phyloP scores from a whole-genome alignment of 2,113 vertebrate species.

The Camelus bactrianus region DNA sequence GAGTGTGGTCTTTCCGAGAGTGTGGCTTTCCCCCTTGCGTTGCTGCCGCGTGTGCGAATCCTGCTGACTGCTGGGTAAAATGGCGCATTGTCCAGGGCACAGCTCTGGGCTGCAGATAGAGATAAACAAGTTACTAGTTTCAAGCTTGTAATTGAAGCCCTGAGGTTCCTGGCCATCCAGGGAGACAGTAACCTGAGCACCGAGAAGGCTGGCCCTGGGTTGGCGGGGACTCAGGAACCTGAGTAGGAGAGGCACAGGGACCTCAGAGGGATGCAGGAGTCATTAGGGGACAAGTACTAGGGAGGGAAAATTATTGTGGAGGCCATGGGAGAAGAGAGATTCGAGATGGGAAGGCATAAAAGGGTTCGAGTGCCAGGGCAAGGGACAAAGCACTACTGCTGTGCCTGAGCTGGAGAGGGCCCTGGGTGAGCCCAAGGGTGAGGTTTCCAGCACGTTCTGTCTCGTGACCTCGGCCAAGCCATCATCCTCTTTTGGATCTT shows the following conservation, averaged over 20 bases:
- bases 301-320: background rate
- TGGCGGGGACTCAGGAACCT: background rate
- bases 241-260: background rate
- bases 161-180: accelerated
- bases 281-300: background rate
- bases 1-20: no score
- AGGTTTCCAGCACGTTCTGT: background rate
- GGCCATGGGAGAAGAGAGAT: background rate
- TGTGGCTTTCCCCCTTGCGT: background rate
- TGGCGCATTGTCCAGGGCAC: accelerated
- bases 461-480: background rate
- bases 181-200: background rate
- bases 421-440: background rate
- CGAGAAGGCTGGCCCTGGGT: accelerated
- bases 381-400: accelerated
- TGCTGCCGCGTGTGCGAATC: accelerated
- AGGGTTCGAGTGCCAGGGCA: accelerated
- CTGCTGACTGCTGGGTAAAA: background rate
- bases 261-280: background rate
- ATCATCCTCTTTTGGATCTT: background rate
- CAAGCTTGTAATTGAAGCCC: accelerated
- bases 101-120: background rate
- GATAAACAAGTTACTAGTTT: background rate
- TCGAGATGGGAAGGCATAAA: accelerated
- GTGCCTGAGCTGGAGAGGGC: background rate